A percentile compares a stretch with the other conserved stretches of the same genome.
phyloP scores from a whole-genome alignment of 2,888 invertebrate species.

The Branchellion lobata region DNA sequence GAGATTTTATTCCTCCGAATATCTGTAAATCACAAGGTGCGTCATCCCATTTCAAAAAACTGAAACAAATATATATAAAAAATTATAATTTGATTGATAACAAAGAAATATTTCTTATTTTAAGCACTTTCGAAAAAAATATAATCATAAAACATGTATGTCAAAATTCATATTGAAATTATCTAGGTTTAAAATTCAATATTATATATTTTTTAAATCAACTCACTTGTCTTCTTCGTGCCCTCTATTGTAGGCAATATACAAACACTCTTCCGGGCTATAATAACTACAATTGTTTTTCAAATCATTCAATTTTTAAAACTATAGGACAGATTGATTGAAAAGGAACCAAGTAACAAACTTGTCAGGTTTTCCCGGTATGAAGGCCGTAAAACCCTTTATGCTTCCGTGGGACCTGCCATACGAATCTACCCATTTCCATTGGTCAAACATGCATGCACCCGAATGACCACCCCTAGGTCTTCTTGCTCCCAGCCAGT shows the following conservation, averaged over 20 bases:
- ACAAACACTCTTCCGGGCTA: constrained; percentile 52
- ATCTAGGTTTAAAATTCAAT: too few relatives aligned
- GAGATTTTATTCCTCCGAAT: constrained; percentile 47
- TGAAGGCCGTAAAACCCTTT: constrained; percentile 51
- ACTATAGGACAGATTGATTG: not conserved
- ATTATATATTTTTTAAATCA: not conserved
- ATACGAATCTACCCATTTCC: constrained; percentile 52
- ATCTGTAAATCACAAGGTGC: constrained; percentile 51
- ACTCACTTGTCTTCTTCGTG: constrained; percentile 43
- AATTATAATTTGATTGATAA: too few relatives aligned
- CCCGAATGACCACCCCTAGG: constrained; percentile 50
- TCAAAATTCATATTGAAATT: too few relatives aligned
- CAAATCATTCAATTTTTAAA: not conserved
- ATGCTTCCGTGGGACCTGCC: constrained; percentile 49
- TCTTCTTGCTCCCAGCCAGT: constrained; percentile 51
- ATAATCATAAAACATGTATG: not conserved
- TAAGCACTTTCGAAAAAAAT: not conserved
- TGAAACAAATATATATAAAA: constrained; percentile 37
- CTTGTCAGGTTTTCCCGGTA: constrained; percentile 53
- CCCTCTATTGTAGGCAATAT: constrained; percentile 45
- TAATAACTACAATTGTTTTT: constrained; percentile 30
- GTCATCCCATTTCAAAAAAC: constrained; percentile 52
- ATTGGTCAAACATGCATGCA: constrained; percentile 52
- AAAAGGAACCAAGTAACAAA: constrained; percentile 32
- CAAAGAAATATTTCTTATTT: too few relatives aligned